phyloP scores from a whole-genome alignment of 2,888 invertebrate species.

The Coleophora deauratella region DNA sequence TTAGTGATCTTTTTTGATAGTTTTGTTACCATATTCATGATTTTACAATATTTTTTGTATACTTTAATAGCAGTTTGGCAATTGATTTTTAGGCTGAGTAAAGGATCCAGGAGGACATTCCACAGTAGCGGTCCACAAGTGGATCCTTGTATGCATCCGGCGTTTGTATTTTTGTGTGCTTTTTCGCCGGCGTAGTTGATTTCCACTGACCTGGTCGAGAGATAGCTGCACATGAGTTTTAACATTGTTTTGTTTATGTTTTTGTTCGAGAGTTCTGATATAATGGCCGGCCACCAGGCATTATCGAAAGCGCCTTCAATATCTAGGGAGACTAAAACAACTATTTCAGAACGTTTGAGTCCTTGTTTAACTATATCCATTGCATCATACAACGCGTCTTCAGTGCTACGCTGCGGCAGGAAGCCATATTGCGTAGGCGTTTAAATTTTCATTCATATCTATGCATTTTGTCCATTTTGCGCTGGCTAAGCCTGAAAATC shows the following conservation, averaged over 20 bases:
- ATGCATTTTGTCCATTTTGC: too few relatives aligned
- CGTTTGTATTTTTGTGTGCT: constrained; percentile 2
- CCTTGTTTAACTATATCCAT: constrained; percentile 1
- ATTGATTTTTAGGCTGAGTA: too few relatives aligned
- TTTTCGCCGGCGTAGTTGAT: constrained; percentile 9
- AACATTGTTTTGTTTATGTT: not conserved
- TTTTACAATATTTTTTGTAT: too few relatives aligned
- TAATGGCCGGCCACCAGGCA: constrained; percentile 15
- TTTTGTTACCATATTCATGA: too few relatives aligned
- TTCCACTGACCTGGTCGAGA: constrained; percentile 7
- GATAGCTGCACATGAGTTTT: constrained; percentile 10
- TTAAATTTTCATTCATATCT: too few relatives aligned
- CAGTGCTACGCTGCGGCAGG: constrained; percentile 12
- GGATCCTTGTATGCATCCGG: constrained; percentile 15
- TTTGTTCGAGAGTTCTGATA: not conserved
- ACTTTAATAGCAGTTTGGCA: too few relatives aligned
- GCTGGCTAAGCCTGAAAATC: too few relatives aligned
- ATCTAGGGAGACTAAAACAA: constrained; percentile 10
- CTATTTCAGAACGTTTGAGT: constrained; percentile 2
- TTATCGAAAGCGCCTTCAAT: constrained; percentile 17
- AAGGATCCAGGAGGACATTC: constrained; percentile 15
- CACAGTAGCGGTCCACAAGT: constrained; percentile 15
- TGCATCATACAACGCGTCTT: constrained; percentile 11
- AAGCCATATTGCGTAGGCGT: too few relatives aligned
- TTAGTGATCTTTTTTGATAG: too few relatives aligned